Evolutionary conservation across 30 jellyfish, hydroid and myxozoan species (phyloP), one percentile per base, ranked within the genome.

Genomic region (Turritopsis rubra): DNA sequence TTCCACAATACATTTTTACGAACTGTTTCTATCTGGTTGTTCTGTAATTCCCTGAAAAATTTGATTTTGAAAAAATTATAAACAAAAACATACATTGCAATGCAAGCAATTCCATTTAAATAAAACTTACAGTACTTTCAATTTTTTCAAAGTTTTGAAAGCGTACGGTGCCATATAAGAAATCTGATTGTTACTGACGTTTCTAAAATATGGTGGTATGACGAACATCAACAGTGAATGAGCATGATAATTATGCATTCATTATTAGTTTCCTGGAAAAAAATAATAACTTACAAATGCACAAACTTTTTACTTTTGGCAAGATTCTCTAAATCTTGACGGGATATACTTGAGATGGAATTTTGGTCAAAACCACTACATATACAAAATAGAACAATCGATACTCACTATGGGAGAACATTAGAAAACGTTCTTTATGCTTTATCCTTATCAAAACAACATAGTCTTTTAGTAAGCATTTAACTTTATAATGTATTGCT

Each of bases 151-250:
- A 72, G 82, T 88, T 1, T 85, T 65, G 29, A 91, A 71, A 1
- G 97, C 96, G 8, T 78, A 41, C 16, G 96, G 96, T 24, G 90
- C 97, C 52, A 91, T 91, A 85, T 91, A 91, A 72, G 75, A 75
- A 28, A 91, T 91, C 26, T 74, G 79, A 71, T 91, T 91, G 77
- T 91, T 91, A 79, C 97, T 91, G 23, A 87, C 20, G 53, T 91
- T 91, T 53, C 97, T 91, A 81, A 1, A 85, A 75, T n/a, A n/a
- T 71, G 72, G 31, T 17, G 60, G 13, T 41, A 41, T 13, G 13
- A 3, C 60, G 22, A 72, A 17, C 60, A 41, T 5, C 9, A 3
- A 41, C 60, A 41, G 13, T 41, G 60, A 41, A 41, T 3, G 13
- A 5, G 9, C 5, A 3, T 41, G 60, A 3, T 41, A 66, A 3